A percentile compares a stretch with the other conserved stretches of the same genome.
phyloP scores from a whole-genome alignment of 2,797 vertebrate species.

The Linurgus olivaceus region DNA sequence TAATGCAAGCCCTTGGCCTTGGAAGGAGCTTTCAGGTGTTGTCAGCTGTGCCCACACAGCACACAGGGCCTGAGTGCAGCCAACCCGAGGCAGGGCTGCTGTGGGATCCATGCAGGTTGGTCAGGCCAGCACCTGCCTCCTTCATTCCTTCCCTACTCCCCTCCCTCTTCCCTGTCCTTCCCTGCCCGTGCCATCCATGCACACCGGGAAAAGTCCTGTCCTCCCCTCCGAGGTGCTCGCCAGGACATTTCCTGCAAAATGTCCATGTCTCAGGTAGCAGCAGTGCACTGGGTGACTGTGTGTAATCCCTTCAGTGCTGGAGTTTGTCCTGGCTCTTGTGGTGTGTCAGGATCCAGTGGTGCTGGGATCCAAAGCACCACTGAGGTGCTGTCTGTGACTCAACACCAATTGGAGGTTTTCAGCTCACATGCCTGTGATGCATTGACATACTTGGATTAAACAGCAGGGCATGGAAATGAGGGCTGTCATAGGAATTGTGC shows the following conservation, averaged over 20 bases:
- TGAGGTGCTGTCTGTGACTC: background rate
- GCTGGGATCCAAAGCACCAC: background rate
- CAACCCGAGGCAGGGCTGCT: background rate
- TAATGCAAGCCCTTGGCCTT: background rate
- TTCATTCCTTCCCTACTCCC: background rate
- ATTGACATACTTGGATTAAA: background rate
- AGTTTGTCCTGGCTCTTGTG: background rate
- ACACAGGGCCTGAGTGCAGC: accelerated
- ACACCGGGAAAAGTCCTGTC: background rate
- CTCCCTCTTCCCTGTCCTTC: background rate
- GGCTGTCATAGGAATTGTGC: background rate
- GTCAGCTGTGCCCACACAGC: background rate
- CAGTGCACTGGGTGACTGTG: accelerated
- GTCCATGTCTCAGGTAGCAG: accelerated
- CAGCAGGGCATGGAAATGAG: background rate
- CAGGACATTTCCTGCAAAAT: accelerated
- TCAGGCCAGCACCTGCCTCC: background rate
- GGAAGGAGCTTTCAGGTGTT: background rate
- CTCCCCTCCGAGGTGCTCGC: accelerated
- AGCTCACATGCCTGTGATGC: background rate
- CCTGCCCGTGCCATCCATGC: background rate
- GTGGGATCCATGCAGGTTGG: accelerated
- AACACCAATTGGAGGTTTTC: background rate
- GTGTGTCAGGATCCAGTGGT: background rate
- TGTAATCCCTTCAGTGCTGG: background rate